Base-by-base conservation (phyloP, 1,140 invertebrate genomes). In the Musca vetustissima region DNA sequence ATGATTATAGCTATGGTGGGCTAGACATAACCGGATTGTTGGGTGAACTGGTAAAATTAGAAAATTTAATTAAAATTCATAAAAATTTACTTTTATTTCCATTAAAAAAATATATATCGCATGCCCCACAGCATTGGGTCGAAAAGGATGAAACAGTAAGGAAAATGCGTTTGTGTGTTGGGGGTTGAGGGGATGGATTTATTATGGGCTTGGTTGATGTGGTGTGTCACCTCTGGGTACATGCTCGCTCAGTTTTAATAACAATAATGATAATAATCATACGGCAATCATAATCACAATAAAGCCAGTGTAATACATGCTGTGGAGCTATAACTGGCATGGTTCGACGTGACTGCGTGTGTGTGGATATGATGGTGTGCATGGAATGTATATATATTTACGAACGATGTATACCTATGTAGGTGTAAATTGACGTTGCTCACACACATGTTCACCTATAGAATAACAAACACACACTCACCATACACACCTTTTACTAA, bases 11-110 rank as follows among this genome's bases (percentile, higher is more conserved):
- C 49, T 32, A 59, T 17, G 48, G 64, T 8, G 17, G 25, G 47
- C 24, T 24, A 32, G 36, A 48, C 28, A 50, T 48, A 66, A 52
- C 43, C 64, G 22, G 48, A 14, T 52, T 52, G 52, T 24, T 66
- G 52, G 24, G 64, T 50, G 25, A 24, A 50, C 49, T 66, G 36
- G n/a, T n/a, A n/a, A 64, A 69, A 69, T 69, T 69, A 69, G 67
- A 69, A 69, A 64, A 69, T 69, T 69, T 69, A 69, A 69, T 69
- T 69, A 69, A 69, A 64, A 64, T 64, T 59, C 50, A 64, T 28
- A 47, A 68, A 68, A 69, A 17, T 55, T 57, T 55, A 55, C 53
- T 67, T 67, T 53, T 32, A 49, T 49, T 69, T 22, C 32, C 17
- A 61, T 61, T 36, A 61, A 61, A 61, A 28, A 36, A 61, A 43